A percentile compares a stretch with the other conserved stretches of the same genome.
These are phyloP conservation scores for Zaprionus nigranus DNA, from an alignment of 1,140 invertebrate genomes.

Conservation along the genomic window DNA sequence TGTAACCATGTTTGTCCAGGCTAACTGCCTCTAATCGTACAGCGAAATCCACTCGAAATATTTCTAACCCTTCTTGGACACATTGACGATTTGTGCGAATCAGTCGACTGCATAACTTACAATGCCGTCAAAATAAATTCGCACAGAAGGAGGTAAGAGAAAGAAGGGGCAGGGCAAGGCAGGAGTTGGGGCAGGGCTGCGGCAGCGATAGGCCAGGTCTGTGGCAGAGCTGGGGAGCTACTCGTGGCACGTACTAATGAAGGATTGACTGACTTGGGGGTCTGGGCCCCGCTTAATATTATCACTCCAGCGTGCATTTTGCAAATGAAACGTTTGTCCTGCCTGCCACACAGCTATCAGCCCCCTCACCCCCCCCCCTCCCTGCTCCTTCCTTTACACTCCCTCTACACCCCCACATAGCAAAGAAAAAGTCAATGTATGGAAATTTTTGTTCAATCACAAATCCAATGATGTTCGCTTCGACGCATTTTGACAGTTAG, in stretches of 20 bases:
- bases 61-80: constrained; percentile 47
- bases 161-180: background rate
- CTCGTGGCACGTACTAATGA: constrained; percentile 58
- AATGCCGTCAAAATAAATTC: constrained; percentile 83
- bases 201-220: background rate
- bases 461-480: constrained; percentile 84
- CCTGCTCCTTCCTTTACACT: background rate
- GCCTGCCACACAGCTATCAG: background rate
- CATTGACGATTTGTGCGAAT: constrained; percentile 66
- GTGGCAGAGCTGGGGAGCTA: background rate
- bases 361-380: background rate
- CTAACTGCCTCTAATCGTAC: constrained; percentile 70
- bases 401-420: background rate
- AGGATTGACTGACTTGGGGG: constrained; percentile 40
- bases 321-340: constrained; percentile 59
- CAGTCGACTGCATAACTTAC: constrained; percentile 84
- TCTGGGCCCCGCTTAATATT: constrained; percentile 53
- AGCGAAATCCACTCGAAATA: constrained; percentile 75
- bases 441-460: constrained; percentile 83
- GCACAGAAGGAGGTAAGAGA: too few relatives aligned
- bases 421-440: constrained; percentile 70
- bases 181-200: background rate
- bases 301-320: constrained; percentile 81
- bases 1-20: background rate
- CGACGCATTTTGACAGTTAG: constrained; percentile 84